These are phyloP conservation scores for Amiota minor DNA, from an alignment of 2,888 invertebrate species.

Conservation along the genomic window DNA sequence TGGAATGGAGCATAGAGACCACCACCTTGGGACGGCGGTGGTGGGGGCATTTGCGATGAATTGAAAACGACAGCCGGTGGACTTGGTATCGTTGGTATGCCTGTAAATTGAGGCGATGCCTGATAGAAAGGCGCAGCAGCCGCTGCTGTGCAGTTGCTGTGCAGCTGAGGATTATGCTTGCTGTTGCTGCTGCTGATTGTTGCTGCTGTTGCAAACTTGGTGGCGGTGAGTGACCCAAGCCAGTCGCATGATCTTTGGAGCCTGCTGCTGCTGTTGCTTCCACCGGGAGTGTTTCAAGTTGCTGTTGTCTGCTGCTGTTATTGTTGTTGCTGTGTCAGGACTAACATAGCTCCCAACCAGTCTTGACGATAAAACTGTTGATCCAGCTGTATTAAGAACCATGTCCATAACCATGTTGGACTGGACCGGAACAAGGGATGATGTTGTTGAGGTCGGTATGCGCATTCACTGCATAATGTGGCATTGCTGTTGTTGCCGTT, in stretches of 20 bases:
- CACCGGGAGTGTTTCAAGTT: slow-evolving; percentile 52
- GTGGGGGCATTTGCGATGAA: slow-evolving; percentile 83
- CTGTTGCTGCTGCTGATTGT: slow-evolving; percentile 67
- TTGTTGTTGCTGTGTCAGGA: slow-evolving; percentile 61
- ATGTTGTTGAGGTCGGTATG: slow-evolving; percentile 69
- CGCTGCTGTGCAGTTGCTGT: slow-evolving; percentile 72
- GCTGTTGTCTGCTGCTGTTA: slow-evolving; percentile 11
- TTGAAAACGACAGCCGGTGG: slow-evolving; percentile 85
- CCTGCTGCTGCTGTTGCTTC: slow-evolving; percentile 65
- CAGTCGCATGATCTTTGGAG: slow-evolving; percentile 71
- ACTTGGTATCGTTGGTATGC: slow-evolving; percentile 89
- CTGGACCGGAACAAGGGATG: slow-evolving; percentile 72
- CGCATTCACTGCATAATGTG: slow-evolving; percentile 68
- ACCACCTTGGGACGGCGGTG: slow-evolving; percentile 78
- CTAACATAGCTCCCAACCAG: slow-evolving; percentile 75
- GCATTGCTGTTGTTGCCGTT: slow-evolving; percentile 58
- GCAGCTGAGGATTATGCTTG: slow-evolving; percentile 74
- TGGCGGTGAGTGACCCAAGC: slow-evolving; percentile 74
- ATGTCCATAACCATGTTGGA: slow-evolving; percentile 59
- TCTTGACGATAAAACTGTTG: slow-evolving; percentile 70
- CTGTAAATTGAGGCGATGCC: slow-evolving; percentile 81
- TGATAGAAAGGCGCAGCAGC: slow-evolving; percentile 78
- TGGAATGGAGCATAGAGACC: slow-evolving; percentile 89
- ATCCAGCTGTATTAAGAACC: slow-evolving; percentile 74
- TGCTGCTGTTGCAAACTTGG: slow-evolving; percentile 83